Evolutionary conservation across 2,888 invertebrate genomes (phyloP).

Genomic region (Clusia tigrina): DNA sequence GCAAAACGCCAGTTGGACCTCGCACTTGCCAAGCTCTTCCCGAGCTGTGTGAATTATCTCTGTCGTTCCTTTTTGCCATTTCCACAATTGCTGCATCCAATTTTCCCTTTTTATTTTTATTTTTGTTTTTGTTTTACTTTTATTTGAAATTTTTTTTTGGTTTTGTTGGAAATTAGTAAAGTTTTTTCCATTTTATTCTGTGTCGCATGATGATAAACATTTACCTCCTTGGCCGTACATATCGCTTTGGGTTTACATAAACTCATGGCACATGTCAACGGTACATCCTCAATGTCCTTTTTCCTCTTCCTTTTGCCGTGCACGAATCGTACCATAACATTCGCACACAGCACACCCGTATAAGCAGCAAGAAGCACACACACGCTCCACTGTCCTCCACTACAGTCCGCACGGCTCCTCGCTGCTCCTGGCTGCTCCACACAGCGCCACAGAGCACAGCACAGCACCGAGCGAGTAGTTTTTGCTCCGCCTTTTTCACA

Average conservation of each 20-base stretch:
- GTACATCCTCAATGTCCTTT: not conserved
- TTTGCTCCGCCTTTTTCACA: slow-evolving; percentile 49
- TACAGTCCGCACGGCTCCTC: no score
- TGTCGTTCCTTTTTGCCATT: no score
- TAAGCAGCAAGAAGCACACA: not conserved
- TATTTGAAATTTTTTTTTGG: not conserved
- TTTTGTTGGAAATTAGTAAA: not conserved
- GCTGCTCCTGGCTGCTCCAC: no score
- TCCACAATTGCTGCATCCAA: no score
- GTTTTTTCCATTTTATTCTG: not conserved
- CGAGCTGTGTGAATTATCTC: no score
- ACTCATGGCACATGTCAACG: not conserved
- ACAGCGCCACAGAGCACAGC: not conserved
- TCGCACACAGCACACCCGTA: not conserved
- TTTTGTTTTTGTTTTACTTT: no score
- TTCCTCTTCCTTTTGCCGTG: not conserved
- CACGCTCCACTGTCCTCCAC: not conserved
- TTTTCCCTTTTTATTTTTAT: not conserved
- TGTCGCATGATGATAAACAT: not conserved
- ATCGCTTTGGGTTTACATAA: no score
- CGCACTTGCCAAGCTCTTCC: no score
- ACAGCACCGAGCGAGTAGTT: slow-evolving; percentile 2
- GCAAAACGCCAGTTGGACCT: no score
- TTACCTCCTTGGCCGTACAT: not conserved
- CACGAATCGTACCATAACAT: not conserved